phyloP scores from a whole-genome alignment of 2,113 vertebrate species.

The Petaurus breviceps region DNA sequence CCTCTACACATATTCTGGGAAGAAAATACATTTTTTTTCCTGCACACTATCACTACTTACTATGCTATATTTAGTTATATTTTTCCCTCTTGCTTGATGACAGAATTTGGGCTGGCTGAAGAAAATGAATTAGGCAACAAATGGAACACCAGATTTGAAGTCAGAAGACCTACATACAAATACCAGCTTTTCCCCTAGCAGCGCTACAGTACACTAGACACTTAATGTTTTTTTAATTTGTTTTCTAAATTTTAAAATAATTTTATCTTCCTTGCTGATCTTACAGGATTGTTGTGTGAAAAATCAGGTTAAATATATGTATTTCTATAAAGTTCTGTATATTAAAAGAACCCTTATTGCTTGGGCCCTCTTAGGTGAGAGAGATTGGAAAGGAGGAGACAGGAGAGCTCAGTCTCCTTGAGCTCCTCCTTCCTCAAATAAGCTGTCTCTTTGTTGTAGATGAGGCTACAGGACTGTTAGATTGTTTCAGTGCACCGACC shows the following conservation, averaged over 20 bases:
- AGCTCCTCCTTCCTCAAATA: not conserved
- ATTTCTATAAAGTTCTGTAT: not conserved
- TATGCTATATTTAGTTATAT: not conserved
- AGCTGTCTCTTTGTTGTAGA: not conserved
- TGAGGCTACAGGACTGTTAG: not conserved
- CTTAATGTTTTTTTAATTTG: not conserved
- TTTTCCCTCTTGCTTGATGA: not conserved
- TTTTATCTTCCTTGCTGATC: not conserved
- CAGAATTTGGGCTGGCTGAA: not conserved
- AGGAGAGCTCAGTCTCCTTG: not conserved
- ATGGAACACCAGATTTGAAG: not conserved
- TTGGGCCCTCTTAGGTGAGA: not conserved
- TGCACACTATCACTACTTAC: not conserved
- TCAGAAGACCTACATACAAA: not conserved
- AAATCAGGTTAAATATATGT: not conserved
- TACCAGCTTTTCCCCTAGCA: not conserved
- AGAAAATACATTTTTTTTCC: not conserved
- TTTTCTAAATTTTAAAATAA: not conserved
- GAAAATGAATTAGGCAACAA: not conserved
- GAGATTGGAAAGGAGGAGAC: not conserved
- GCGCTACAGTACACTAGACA: not conserved
- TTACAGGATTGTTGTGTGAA: not conserved
- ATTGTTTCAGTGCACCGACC: not conserved
- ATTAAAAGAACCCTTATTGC: not conserved
- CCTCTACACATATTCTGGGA: not conserved